Evolutionary conservation across 1,140 invertebrate genomes (phyloP), one percentile per base, ranked within the genome.

Genomic region (Aphidius ervi): DNA sequence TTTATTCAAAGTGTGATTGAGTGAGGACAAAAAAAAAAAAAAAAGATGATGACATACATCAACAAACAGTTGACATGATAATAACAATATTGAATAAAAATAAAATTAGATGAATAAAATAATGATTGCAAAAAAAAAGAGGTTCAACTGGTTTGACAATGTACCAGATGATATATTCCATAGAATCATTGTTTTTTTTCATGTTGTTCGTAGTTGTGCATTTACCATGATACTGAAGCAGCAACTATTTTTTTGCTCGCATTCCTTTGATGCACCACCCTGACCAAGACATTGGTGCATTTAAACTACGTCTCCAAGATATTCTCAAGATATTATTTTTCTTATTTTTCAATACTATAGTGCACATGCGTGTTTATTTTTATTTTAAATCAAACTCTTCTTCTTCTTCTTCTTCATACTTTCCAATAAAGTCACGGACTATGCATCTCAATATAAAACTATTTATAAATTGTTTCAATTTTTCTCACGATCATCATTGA

Each of bases 251-350:
- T 54, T 40, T 54, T 54, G 39, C 52, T 41, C 37, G 39, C 52
- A 54, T 54, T 54, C 52, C 39, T 10, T n/a, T 47, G 46, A 47
- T 47, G 52, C 40, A n/a, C 42, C 9, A 6, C 52, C 52, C 52
- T 54, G 37, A 41, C 52, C 52, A 54, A 54, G 52, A 54, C 52
- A 54, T 37, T 41, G 39, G 9, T 42, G 52, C 39, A 40, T 54
- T 54, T 6, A 7, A 54, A 54, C 52, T 40, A 16, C 31, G 16
- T 16, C 16, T 16, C 16, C 16, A 6, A 41, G 37, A 9, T 23
- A 52, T 39, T 58, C 46, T 47, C 56, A 58, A 58, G 43, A 43
- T 56, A 20, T 58, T 47, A n/a, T 23, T 52, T 58, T 40, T 50
- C 47, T 47, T 8, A 7, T 41, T 45, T 42, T 58, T 23, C 42